Percentiles rank a stretch among this genome's conserved stretches.
phyloP scores from a whole-genome alignment of 2,113 vertebrate genomes.

The Hippocampus zosterae region DNA sequence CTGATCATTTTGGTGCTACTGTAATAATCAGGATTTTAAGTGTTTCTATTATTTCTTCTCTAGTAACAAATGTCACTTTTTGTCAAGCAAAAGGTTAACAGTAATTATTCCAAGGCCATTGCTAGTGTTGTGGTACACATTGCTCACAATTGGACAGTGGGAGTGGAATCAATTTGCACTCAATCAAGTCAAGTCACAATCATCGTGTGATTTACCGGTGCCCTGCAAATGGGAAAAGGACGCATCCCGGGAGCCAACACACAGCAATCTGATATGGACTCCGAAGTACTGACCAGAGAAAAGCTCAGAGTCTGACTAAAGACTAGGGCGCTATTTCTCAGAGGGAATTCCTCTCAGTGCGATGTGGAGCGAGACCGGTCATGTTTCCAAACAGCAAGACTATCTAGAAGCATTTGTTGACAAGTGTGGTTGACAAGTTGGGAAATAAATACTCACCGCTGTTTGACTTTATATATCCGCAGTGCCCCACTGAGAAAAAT shows the following conservation, averaged over 20 bases:
- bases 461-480: conserved; percentile 18
- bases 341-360: conserved; percentile 40
- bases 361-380: conserved; percentile 9
- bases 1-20: too few relatives aligned
- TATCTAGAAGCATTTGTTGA: conserved; percentile 8
- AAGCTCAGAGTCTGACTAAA: neutral
- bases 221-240: conserved; percentile 19
- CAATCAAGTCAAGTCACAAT: neutral
- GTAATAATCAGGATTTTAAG: too few relatives aligned
- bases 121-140: neutral
- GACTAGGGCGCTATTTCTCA: conserved; percentile 6
- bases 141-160: neutral
- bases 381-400: conserved; percentile 39
- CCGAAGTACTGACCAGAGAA: conserved; percentile 10
- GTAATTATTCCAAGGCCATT: neutral
- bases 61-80: neutral
- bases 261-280: conserved; percentile 32
- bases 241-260: conserved; percentile 7
- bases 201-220: neutral
- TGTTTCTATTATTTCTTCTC: too few relatives aligned
- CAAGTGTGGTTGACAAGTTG: conserved; percentile 18
- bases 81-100: too few relatives aligned
- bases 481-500: neutral
- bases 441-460: conserved; percentile 29
- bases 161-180: neutral